Evolutionary conservation across 2,797 vertebrate species (phyloP), one percentile per base, ranked within the genome.

Genomic region (Leuciscus waleckii): DNA sequence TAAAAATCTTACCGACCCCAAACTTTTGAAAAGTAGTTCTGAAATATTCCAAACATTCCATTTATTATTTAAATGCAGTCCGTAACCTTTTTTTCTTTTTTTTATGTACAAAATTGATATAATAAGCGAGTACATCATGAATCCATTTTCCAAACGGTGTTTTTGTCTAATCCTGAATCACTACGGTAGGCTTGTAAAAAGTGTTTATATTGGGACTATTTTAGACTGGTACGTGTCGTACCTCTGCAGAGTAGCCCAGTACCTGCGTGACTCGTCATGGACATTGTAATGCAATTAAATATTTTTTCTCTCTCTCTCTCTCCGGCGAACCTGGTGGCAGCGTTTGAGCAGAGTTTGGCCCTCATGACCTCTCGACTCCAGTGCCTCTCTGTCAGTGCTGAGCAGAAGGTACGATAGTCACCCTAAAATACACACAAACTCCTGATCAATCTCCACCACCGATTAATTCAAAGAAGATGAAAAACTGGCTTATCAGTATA

Each of bases 301-400:
- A 0, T 7, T 35, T 14, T 37, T 14, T 46, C 10, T 88, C 81
- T 90, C 32, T 87, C 5, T 35, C 29, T 29, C 29, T 29, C 29
- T 29, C 29, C 99, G 98, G 97, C 98, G 51, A 99, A 99, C 80
- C 94, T 99, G 80, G 98, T 99, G 83, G 98, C 98, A 0, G 98
- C 98, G 43, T 99, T 99, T 0, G 98, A 99, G 93, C 97, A 99
- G 93, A 99, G 98, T 90, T 92, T 99, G 89, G 90, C 97, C n/a
- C 94, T 97, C 90, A 99, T 99, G 98, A 98, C 98, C 0, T 93
- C 96, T 41, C 97, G 98, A 69, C 95, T 99, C 70, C 97, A 98
- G 91, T 95, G 93, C 68, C 93, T 99, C 89, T 98, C 98, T 0
- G 89, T 97, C 58, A 98, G 95, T 0, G 97, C 98, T 0, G 97